Evolutionary conservation across 92 coral and sea anemone species (phyloP).

Genomic region (Virgularia gustaviana): DNA sequence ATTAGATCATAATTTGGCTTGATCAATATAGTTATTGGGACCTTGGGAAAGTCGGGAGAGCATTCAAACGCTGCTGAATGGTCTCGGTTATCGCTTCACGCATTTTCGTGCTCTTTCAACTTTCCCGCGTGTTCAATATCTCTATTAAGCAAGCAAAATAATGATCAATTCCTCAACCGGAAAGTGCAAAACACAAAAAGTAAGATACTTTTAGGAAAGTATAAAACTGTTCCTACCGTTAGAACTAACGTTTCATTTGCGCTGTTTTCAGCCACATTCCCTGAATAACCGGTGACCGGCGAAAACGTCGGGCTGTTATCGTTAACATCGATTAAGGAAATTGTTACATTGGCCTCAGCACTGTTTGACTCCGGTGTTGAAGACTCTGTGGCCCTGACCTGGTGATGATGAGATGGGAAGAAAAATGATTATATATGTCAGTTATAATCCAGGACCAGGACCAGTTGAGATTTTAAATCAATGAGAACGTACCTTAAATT

Average conservation of each 20-base stretch:
- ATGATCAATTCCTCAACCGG: no score
- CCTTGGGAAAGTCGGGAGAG: no score
- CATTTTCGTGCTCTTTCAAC: no score
- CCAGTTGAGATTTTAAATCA: no score
- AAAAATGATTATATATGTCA: background rate
- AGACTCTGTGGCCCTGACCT: conserved; percentile 14
- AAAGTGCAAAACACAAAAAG: no score
- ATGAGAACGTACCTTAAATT: conserved; percentile 35
- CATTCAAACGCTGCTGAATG: no score
- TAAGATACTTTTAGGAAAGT: background rate
- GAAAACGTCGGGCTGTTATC: conserved; percentile 33
- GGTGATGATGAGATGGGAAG: background rate
- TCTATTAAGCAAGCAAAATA: no score
- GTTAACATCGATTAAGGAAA: conserved; percentile 23
- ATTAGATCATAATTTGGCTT: no score
- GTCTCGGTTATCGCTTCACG: no score
- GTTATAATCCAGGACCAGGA: no score
- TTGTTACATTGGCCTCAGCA: conserved; percentile 7
- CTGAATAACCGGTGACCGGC: conserved; percentile 18
- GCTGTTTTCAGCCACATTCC: conserved; percentile 16
- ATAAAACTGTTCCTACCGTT: conserved; percentile 2
- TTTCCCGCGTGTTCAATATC: no score
- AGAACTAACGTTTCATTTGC: conserved; percentile 13
- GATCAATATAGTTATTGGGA: no score
- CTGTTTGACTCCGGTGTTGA: background rate